Conservation (phyloP, 2,888 invertebrate species). For the Diogma glabrata region DNA sequence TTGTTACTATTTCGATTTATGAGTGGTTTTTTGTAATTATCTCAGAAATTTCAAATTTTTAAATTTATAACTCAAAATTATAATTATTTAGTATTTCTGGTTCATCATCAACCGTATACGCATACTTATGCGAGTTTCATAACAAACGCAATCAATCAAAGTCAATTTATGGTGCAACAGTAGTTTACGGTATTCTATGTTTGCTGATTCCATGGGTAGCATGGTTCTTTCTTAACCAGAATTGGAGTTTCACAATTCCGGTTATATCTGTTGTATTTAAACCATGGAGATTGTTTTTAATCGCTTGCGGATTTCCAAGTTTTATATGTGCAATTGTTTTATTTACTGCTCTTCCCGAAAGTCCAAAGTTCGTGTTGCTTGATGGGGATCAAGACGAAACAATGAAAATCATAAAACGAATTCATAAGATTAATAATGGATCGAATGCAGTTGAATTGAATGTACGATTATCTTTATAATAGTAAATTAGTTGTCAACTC, state of each 20-base stretch:
- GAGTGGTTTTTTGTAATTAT: slow-evolving; percentile 43
- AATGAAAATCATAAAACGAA: slow-evolving; percentile 24
- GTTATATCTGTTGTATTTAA: slow-evolving; percentile 26
- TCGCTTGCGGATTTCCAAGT: slow-evolving; percentile 29
- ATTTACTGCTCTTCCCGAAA: slow-evolving; percentile 29
- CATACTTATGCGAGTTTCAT: slow-evolving; percentile 43
- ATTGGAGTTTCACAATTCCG: slow-evolving; percentile 26
- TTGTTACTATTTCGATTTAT: slow-evolving; percentile 40
- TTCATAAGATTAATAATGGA: slow-evolving; percentile 26
- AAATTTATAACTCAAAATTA: too few relatives aligned
- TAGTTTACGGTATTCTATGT: slow-evolving; percentile 29
- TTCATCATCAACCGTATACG: slow-evolving; percentile 40
- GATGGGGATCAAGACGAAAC: slow-evolving; percentile 25
- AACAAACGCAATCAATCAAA: slow-evolving; percentile 36
- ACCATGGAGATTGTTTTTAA: slow-evolving; percentile 31
- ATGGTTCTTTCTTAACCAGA: slow-evolving; percentile 30
- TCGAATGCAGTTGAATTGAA: too few relatives aligned
- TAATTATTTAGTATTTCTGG: slow-evolving; percentile 35
- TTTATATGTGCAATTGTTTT: slow-evolving; percentile 27
- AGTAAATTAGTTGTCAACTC: background rate
- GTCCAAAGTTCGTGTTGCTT: slow-evolving; percentile 29
- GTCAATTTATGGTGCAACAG: slow-evolving; percentile 31
- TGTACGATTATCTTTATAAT: too few relatives aligned
- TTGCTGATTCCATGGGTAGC: slow-evolving; percentile 30
- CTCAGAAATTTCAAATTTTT: background rate